Evolutionary conservation across 2,113 vertebrate genomes (phyloP), one percentile per base, ranked within the genome.

Genomic region (Cebidichthys violaceus): DNA sequence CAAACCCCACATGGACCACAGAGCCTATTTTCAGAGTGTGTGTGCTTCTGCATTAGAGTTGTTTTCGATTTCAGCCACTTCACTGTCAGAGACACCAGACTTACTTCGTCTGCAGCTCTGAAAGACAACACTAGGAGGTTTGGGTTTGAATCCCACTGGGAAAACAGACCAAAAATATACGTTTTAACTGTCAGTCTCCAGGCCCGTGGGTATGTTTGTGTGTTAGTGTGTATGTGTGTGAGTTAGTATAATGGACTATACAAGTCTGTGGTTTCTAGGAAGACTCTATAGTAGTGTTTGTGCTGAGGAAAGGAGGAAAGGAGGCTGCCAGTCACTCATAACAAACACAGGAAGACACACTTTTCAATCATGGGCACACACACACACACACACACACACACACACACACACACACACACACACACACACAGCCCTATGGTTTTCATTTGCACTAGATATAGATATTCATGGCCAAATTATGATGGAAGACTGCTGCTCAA

Each of bases 401-500:
- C 33, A 60, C 5, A 72, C 74, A 50, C 60, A 82, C 54, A 59
- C 0, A 54, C 33, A 33, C 33, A 33, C 33, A 33, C 33, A 33
- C 33, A 72, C 74, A 50, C 60, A 82, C 54, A 60, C 0, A 54
- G 22, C 31, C 3, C 66, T 64, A 52, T 84, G 85, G 72, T 88
- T 90, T 86, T 90, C 64, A 79, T 87, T 71, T 87, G 52, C 76
- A 60, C 29, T 84, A 75, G 64, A 87, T 87, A 47, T 75, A 35
- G n/a, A 85, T 81, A 67, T 90, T 81, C 79, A 75, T 86, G 79
- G 81, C 81, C 81, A 90, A 82, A 89, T 86, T 85, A 85, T 90
- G 77, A 90, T 85, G 87, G 84, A 92, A 89, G 57, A 70, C 85
- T 86, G 60, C 89, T 93, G 90, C 71, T 88, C 85, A 89, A 79